Evolutionary conservation across 2,113 vertebrate species (phyloP).

Genomic region (Bufo bufo): DNA sequence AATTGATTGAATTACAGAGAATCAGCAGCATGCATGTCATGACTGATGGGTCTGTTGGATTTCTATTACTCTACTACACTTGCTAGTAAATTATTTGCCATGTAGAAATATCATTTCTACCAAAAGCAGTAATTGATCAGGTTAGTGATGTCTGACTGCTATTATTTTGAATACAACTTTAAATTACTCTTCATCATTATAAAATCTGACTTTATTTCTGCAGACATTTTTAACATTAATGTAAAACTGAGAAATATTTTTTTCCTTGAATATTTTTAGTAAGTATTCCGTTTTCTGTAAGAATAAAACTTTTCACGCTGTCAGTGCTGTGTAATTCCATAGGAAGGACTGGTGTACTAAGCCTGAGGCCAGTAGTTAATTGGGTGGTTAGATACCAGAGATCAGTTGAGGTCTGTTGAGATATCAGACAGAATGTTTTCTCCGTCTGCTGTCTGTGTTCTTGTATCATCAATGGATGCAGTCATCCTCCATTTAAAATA

Average conservation of each 20-base stretch:
- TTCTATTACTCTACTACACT: too few species aligned
- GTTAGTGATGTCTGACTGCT: too few species aligned
- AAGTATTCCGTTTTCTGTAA: neutral
- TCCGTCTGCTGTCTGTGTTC: conserved; percentile 61
- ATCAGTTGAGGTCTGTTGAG: conserved; percentile 12
- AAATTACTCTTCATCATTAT: neutral
- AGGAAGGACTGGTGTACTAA: neutral
- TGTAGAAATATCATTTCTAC: too few species aligned
- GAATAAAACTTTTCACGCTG: conserved; percentile 7
- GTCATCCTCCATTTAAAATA: neutral
- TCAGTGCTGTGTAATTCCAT: conserved; percentile 21
- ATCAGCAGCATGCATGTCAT: too few species aligned
- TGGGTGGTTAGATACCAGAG: conserved; percentile 32
- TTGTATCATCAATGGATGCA: neutral
- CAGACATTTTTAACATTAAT: neutral
- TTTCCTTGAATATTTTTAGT: neutral
- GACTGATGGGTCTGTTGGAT: too few species aligned
- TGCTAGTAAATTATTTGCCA: too few species aligned
- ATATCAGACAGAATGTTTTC: conserved; percentile 54
- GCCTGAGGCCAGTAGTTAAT: conserved; percentile 47
- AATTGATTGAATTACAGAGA: too few species aligned
- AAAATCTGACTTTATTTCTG: neutral
- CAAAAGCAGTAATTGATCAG: too few species aligned
- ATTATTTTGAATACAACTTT: too few species aligned
- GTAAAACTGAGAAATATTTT: neutral